A percentile compares a stretch with the other conserved stretches of the same genome.
Conservation (phyloP, 2,113 vertebrate genomes). For the Parus major region DNA sequence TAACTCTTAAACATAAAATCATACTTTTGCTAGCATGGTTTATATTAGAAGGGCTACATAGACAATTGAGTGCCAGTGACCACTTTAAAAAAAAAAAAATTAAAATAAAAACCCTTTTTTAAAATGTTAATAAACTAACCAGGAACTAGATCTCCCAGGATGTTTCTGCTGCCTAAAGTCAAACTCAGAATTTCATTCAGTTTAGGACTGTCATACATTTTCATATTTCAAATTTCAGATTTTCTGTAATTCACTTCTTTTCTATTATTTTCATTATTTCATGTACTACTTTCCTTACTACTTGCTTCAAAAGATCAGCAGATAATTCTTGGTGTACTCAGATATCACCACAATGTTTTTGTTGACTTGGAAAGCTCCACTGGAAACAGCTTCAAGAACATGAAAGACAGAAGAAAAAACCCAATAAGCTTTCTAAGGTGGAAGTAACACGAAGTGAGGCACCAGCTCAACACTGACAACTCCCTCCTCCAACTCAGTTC, state of each 20-base stretch:
- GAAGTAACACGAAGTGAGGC: neutral
- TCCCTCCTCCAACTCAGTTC: neutral
- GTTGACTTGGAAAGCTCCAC: neutral
- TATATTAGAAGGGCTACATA: neutral
- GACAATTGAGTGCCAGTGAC: neutral
- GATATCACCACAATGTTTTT: neutral
- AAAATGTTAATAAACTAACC: neutral
- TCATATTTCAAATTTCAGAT: neutral
- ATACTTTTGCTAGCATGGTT: neutral
- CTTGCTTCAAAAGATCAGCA: neutral
- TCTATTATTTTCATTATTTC: neutral
- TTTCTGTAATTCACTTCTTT: neutral
- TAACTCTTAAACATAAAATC: neutral
- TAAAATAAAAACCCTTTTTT: neutral
- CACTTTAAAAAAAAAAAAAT: fast-evolving
- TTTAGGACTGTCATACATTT: neutral
- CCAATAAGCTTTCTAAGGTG: neutral
- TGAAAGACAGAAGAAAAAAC: neutral
- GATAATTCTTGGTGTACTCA: neutral
- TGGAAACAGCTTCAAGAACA: neutral
- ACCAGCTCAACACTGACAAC: neutral
- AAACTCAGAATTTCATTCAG: neutral
- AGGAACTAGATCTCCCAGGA: neutral
- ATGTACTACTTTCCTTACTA: neutral
- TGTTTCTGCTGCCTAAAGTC: neutral